Conservation (phyloP, 2,888 invertebrate genomes). For the Julus scanicus region DNA sequence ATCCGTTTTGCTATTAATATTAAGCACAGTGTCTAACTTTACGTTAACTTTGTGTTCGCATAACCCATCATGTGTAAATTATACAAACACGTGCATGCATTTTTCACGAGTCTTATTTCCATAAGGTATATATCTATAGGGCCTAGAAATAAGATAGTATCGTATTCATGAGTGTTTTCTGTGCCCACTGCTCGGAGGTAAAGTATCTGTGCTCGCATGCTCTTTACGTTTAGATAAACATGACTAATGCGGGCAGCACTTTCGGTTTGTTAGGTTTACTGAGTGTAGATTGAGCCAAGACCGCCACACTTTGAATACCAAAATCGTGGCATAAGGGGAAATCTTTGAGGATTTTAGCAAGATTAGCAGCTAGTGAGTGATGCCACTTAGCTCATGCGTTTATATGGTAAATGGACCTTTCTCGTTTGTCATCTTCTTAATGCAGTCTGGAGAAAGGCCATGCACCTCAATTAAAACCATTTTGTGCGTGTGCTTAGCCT, state of each 20-base stretch:
- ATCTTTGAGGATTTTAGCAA: not conserved
- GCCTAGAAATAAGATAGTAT: too few relatives aligned
- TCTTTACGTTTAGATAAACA: not conserved
- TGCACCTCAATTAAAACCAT: slow-evolving; percentile 19
- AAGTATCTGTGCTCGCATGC: not conserved
- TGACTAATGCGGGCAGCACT: not conserved
- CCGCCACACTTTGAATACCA: slow-evolving; percentile 10
- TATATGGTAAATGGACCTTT: slow-evolving; percentile 19
- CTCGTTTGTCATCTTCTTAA: slow-evolving; percentile 4
- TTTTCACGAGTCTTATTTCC: too few relatives aligned
- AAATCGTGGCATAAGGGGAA: not conserved
- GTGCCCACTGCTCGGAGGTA: not conserved
- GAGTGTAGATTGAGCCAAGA: not conserved
- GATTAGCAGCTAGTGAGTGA: slow-evolving; percentile 19
- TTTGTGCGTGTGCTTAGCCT: not conserved
- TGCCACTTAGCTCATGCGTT: not conserved
- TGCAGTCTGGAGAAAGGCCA: not conserved
- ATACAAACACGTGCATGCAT: too few relatives aligned
- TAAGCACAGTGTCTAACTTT: too few relatives aligned
- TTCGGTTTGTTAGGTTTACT: not conserved
- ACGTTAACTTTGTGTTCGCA: too few relatives aligned
- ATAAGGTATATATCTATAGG: too few relatives aligned
- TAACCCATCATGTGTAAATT: too few relatives aligned
- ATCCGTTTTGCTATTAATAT: too few relatives aligned
- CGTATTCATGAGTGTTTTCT: not conserved